These are phyloP conservation scores for Lepidothrix coronata DNA, from an alignment of 2,113 vertebrate species.

Conservation along the genomic window DNA sequence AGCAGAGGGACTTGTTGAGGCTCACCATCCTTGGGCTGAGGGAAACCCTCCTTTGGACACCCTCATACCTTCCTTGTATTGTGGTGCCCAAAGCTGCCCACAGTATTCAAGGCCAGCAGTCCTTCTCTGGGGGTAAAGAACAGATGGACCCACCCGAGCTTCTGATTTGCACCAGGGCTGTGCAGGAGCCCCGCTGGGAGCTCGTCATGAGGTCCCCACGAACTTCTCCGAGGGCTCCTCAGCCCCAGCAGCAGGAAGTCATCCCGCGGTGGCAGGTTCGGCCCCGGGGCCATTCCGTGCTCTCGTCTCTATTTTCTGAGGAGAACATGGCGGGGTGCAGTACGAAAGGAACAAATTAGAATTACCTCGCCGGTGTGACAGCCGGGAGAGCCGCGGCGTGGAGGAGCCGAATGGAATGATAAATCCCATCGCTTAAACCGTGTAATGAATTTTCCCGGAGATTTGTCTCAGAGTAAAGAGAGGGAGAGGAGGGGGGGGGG, in stretches of 20 bases:
- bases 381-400: background rate
- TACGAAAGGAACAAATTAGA: slow-evolving; percentile 42
- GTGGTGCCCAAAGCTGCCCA: background rate
- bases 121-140: background rate
- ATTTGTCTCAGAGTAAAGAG: slow-evolving; percentile 61
- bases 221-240: background rate
- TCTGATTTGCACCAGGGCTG: rapidly evolving
- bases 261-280: rapidly evolving
- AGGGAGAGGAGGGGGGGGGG: background rate
- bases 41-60: background rate
- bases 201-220: background rate
- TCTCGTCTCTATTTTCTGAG: background rate
- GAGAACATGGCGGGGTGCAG: background rate
- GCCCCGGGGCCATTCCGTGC: background rate
- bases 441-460: slow-evolving; percentile 50
- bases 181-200: too few relatives aligned
- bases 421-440: slow-evolving; percentile 32
- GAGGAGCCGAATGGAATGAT: slow-evolving; percentile 7
- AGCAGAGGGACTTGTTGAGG: too few relatives aligned
- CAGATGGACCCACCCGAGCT: background rate
- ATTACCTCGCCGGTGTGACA: slow-evolving; percentile 4
- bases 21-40: too few relatives aligned
- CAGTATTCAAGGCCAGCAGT: background rate
- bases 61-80: background rate
- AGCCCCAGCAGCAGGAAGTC: background rate